Evolutionary conservation across 2,113 vertebrate genomes (phyloP).

Genomic region (Neotoma lepida): DNA sequence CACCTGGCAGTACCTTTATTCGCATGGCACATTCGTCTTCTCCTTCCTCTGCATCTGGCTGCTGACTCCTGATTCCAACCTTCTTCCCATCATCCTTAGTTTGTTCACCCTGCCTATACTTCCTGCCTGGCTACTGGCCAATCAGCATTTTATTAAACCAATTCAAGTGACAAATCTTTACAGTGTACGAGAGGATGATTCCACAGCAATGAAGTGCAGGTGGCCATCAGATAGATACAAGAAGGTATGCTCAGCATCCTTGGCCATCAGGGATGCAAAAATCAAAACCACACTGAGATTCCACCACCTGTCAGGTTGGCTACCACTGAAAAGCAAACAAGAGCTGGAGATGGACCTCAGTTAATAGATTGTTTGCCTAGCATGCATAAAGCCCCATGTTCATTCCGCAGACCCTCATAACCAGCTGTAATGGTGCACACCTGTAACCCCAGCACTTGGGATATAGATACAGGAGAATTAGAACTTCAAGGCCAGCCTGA

Average conservation of each 20-base stretch:
- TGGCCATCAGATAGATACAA: background rate
- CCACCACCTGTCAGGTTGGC: background rate
- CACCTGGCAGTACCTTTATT: no score
- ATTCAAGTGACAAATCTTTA: no score
- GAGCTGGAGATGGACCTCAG: background rate
- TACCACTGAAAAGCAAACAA: background rate
- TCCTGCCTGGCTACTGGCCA: no score
- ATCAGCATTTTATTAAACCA: no score
- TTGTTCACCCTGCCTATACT: no score
- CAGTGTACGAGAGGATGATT: no score
- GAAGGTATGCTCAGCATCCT: background rate
- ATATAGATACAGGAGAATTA: background rate
- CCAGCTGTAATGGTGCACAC: background rate
- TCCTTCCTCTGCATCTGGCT: no score
- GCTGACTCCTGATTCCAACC: no score
- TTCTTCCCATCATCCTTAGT: no score
- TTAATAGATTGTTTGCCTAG: background rate
- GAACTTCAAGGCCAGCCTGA: background rate
- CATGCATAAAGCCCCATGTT: background rate
- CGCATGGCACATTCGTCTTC: no score
- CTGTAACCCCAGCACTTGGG: no score
- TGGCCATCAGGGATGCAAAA: background rate
- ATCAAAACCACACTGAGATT: background rate
- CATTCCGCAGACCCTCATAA: background rate
- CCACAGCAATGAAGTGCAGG: background rate